A percentile compares a stretch with the other conserved stretches of the same genome.
Conservation (phyloP, 2,888 invertebrate genomes). For the Rhamnusium bicolor region DNA sequence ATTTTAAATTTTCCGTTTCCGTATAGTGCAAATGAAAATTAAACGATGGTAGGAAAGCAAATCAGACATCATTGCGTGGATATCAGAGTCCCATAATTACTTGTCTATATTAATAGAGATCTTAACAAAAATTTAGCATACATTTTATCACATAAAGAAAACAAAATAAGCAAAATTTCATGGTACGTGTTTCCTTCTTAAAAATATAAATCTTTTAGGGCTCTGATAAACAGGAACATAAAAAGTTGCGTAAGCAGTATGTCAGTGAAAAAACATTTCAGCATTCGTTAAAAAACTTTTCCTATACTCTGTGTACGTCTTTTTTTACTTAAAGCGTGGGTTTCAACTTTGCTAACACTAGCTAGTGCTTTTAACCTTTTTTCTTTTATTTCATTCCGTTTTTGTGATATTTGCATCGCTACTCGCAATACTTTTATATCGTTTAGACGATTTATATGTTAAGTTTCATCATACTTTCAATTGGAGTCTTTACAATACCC, state of each 20-base stretch:
- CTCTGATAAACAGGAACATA: slow-evolving; percentile 62
- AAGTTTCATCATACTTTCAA: slow-evolving; percentile 17
- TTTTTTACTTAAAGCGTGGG: slow-evolving; percentile 44
- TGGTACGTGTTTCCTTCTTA: slow-evolving; percentile 35
- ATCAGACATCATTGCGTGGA: too few relatives aligned
- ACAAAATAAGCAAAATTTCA: slow-evolving; percentile 28
- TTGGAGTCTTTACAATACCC: slow-evolving; percentile 2
- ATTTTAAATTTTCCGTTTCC: too few relatives aligned
- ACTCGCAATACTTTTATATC: slow-evolving; percentile 33
- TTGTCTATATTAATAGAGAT: too few relatives aligned
- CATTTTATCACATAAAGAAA: neutral
- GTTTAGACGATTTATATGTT: slow-evolving; percentile 31
- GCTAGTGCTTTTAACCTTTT: slow-evolving; percentile 37
- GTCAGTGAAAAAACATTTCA: slow-evolving; percentile 52
- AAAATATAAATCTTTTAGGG: slow-evolving; percentile 49
- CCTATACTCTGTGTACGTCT: slow-evolving; percentile 47
- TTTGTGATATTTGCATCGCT: slow-evolving; percentile 58
- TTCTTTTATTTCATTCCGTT: slow-evolving; percentile 40
- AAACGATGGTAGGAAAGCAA: too few relatives aligned
- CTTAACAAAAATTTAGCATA: too few relatives aligned
- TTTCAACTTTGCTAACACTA: slow-evolving; percentile 38
- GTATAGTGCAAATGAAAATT: too few relatives aligned
- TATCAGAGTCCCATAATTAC: too few relatives aligned
- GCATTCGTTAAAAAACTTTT: slow-evolving; percentile 54
- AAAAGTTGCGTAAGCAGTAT: slow-evolving; percentile 56